Evolutionary conservation across 2,113 vertebrate species (phyloP), one percentile per base, ranked within the genome.

Genomic region (Notothenia coriiceps): DNA sequence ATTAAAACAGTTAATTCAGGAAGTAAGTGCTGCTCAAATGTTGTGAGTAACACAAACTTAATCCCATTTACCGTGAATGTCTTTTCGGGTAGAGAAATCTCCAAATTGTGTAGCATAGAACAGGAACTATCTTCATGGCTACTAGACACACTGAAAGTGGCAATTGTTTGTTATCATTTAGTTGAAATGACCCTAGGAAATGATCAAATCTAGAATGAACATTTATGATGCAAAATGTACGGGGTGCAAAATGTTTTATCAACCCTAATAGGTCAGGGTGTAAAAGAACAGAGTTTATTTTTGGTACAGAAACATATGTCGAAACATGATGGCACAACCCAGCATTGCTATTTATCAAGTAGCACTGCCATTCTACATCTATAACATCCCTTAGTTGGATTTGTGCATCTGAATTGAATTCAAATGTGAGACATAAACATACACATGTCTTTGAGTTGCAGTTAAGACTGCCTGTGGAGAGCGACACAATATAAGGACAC

Each of bases 301-400:
- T 40, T 40, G 35, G 35, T 46, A 65, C 62, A 71, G 5, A 81
- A 43, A 51, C 10, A 15, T 12, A 29, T 43, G 15, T 25, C 54
- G 52, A 83, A 64, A 70, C 33, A 49, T 54, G 59, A 59, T 44
- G 59, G 18, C 22, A 76, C 11, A 71, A 33, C 35, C 6, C 50
- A 44, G 12, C 29, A 4, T 29, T 29, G 3, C 52, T 56, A 50
- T 75, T 67, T 46, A 50, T 73, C 22, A 20, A n/a, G 5, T 33
- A 13, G 60, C 43, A 22, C 63, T 56, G 66, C 62, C 20, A 52
- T 40, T 29, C 56, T 9, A 44, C 55, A 64, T 60, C n/a, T 63
- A 18, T 35, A 12, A 40, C 33, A 61, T 49, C 51, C 4, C n/a
- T 6, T 40, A 11, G 11, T 59, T 79, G 57, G 61, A 47, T 61